phyloP scores from a whole-genome alignment of 2,113 vertebrate genomes.

The Arvicanthis niloticus region DNA sequence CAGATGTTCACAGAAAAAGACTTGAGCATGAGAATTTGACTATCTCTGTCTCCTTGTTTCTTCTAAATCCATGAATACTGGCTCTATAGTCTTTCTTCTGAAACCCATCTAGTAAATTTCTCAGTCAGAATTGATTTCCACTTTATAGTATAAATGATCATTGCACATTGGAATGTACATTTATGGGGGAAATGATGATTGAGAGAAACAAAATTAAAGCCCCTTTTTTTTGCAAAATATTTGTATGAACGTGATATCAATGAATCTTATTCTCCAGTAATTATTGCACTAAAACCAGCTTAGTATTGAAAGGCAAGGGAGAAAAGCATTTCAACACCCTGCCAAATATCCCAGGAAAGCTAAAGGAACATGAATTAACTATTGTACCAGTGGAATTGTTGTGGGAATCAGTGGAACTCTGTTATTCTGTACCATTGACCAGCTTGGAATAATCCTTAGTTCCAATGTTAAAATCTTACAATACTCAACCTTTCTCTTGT shows the following conservation, averaged over 20 bases:
- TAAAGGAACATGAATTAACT: neutral
- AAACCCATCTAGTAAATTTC: neutral
- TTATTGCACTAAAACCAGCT: neutral
- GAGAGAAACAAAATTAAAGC: slow-evolving; percentile 8
- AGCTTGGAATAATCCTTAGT: neutral
- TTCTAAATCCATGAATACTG: neutral
- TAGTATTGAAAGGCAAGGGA: neutral
- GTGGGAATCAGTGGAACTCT: neutral
- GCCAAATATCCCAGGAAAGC: neutral
- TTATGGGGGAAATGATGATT: slow-evolving; percentile 8
- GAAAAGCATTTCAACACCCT: neutral
- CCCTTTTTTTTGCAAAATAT: slow-evolving; percentile 29
- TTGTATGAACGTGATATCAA: slow-evolving; percentile 14
- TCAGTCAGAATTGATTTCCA: slow-evolving; percentile 7
- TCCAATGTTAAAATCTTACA: neutral
- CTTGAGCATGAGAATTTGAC: neutral
- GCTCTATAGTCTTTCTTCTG: neutral
- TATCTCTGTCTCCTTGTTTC: neutral
- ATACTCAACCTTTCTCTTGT: neutral
- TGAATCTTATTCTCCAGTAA: neutral
- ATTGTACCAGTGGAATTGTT: neutral
- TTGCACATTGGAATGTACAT: neutral
- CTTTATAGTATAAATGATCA: neutral
- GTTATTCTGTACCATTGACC: neutral
- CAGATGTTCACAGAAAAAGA: neutral